These are phyloP conservation scores for Macroramphosus scolopax DNA, from an alignment of 2,797 vertebrate species.

Conservation along the genomic window DNA sequence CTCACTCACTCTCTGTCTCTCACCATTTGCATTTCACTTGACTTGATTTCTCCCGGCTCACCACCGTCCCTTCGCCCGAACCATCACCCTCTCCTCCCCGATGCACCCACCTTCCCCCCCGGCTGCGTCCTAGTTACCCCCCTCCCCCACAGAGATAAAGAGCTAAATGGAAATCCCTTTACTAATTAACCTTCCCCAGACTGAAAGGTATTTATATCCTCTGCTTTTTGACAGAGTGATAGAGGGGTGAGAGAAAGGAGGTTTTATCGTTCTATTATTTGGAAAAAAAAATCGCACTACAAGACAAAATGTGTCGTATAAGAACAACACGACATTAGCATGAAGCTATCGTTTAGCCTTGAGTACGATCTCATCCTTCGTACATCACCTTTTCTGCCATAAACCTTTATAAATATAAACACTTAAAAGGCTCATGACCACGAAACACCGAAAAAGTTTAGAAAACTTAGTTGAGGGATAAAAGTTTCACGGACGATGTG, in stretches of 20 bases:
- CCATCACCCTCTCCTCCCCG: slow-evolving; percentile 31
- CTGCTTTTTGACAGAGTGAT: slow-evolving; percentile 59
- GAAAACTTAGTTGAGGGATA: no score
- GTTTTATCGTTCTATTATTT: no score
- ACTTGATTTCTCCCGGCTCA: slow-evolving; percentile 5
- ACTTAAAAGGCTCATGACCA: no score
- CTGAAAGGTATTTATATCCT: slow-evolving; percentile 79
- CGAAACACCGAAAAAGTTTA: no score
- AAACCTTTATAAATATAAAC: no score
- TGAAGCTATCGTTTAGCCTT: no score
- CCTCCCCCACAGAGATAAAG: slow-evolving; percentile 77
- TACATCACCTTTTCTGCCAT: no score
- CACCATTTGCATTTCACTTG: slow-evolving; percentile 1
- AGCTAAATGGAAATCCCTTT: slow-evolving; percentile 81
- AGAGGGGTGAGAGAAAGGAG: slow-evolving; percentile 5
- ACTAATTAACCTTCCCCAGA: slow-evolving; percentile 82
- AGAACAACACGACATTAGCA: no score
- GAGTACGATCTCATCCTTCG: no score
- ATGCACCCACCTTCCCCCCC: slow-evolving; percentile 33
- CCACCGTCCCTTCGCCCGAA: slow-evolving; percentile 26
- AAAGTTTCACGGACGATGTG: no score
- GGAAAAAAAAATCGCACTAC: no score
- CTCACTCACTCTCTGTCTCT: neutral
- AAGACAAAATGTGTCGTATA: no score
- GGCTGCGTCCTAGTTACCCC: slow-evolving; percentile 78